phyloP scores from a whole-genome alignment of 2,888 invertebrate genomes.

The Cheilosia vulpina region DNA sequence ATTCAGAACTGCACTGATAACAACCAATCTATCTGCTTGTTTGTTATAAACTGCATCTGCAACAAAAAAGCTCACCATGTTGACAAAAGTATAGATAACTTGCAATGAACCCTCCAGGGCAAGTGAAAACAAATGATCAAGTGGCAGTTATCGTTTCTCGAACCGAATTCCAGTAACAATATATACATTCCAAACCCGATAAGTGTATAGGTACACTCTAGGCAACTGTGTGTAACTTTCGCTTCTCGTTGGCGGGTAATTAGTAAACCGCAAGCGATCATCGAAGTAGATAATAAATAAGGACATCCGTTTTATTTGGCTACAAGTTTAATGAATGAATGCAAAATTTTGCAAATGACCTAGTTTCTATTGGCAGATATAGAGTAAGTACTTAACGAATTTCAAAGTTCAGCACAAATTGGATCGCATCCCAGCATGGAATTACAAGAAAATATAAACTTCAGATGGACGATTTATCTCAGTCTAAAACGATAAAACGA shows the following conservation, averaged over 20 bases:
- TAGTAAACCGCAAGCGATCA: not conserved
- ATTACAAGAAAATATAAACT: not conserved
- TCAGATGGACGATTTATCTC: not conserved
- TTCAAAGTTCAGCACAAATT: not conserved
- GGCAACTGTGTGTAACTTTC: constrained; percentile 3
- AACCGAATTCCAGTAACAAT: not conserved
- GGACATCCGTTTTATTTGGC: not conserved
- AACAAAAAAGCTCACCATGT: constrained; percentile 19
- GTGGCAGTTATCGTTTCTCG: constrained; percentile 33
- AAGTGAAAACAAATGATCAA: constrained; percentile 1
- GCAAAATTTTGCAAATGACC: constrained; percentile 2
- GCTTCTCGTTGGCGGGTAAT: constrained; percentile 13
- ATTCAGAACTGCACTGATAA: constrained; percentile 18
- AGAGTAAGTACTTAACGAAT: not conserved
- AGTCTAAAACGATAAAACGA: not conserved
- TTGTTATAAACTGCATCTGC: constrained; percentile 10
- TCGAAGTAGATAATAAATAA: not conserved
- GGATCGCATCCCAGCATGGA: not conserved
- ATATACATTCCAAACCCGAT: not conserved
- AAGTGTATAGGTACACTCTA: not conserved
- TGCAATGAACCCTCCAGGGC: constrained; percentile 4
- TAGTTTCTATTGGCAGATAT: not conserved
- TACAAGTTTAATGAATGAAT: not conserved
- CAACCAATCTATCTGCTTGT: not conserved
- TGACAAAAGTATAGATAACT: constrained; percentile 4